Evolutionary conservation across 2,888 invertebrate species (phyloP).

Genomic region (Xiphydria camelus): DNA sequence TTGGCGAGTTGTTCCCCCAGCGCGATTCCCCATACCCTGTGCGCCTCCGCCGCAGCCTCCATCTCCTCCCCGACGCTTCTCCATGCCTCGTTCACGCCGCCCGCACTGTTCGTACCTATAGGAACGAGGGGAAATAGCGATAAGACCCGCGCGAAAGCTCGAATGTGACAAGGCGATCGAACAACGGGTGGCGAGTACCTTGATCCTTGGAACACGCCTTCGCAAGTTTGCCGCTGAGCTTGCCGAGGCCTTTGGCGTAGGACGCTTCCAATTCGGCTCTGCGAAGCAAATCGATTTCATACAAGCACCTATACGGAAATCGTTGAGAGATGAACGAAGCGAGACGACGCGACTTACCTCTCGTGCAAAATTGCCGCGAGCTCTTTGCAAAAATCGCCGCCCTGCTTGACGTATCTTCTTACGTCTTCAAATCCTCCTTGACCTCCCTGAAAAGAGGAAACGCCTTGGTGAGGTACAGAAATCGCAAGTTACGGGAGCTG

Average conservation of each 20-base stretch:
- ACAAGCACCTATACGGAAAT: too few species aligned
- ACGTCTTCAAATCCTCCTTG: constrained; percentile 94
- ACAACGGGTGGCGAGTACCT: too few species aligned
- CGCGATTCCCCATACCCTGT: constrained; percentile 79
- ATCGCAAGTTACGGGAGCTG: too few species aligned
- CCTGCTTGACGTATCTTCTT: constrained; percentile 89
- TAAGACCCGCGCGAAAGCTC: too few species aligned
- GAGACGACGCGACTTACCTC: too few species aligned
- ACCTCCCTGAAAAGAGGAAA: constrained; percentile 69
- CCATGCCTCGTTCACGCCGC: constrained; percentile 88
- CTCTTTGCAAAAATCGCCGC: constrained; percentile 93
- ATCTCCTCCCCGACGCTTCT: constrained; percentile 88
- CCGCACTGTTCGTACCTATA: constrained; percentile 68
- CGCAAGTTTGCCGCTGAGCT: constrained; percentile 81
- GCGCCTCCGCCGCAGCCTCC: constrained; percentile 89
- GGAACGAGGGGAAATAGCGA: constrained; percentile 1
- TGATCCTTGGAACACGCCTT: constrained; percentile 71
- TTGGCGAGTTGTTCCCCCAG: constrained; percentile 87
- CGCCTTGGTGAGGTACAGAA: too few species aligned
- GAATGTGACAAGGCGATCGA: too few species aligned
- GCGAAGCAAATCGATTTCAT: too few species aligned
- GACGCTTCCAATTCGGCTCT: constrained; percentile 90
- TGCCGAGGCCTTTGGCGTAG: constrained; percentile 88
- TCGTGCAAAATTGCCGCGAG: constrained; percentile 86
- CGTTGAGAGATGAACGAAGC: not conserved